Evolutionary conservation across 2,797 vertebrate species (phyloP).

Genomic region (Liparis tanakae): DNA sequence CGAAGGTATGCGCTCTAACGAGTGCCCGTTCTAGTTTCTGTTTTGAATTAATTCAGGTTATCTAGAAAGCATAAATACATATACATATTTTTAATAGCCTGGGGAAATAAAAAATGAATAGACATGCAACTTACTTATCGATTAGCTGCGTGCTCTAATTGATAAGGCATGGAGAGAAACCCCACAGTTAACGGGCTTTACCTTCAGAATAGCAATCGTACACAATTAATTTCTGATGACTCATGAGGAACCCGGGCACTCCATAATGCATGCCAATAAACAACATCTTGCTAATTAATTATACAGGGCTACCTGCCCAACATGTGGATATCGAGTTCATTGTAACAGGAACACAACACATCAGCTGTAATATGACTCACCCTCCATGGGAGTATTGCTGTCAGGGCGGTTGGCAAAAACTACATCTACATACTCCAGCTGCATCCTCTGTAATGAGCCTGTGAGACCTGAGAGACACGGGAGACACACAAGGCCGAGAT

Average conservation of each 20-base stretch:
- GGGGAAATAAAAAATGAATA: background rate
- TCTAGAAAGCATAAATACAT: background rate
- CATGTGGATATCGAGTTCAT: background rate
- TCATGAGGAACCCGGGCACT: constrained; percentile 9
- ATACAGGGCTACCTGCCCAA: background rate
- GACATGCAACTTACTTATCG: background rate
- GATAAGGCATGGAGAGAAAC: constrained; percentile 11
- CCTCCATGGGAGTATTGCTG: constrained; percentile 98
- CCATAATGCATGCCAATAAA: constrained; percentile 14
- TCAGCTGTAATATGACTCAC: constrained; percentile 79
- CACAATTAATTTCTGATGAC: background rate
- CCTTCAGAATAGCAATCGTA: background rate
- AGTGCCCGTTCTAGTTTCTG: too few species aligned
- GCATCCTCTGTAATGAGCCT: constrained; percentile 94
- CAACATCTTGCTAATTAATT: constrained; percentile 9
- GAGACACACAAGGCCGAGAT: background rate
- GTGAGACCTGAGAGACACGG: constrained; percentile 86
- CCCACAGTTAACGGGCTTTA: background rate
- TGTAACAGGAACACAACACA: background rate
- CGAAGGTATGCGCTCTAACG: too few species aligned
- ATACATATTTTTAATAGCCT: background rate
- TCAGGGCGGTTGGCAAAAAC: constrained; percentile 97
- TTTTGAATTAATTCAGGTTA: background rate
- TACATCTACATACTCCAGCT: constrained; percentile 96
- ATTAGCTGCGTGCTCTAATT: constrained; percentile 23